Conservation (phyloP, 2,797 vertebrate genomes). For the Platalea minor region DNA sequence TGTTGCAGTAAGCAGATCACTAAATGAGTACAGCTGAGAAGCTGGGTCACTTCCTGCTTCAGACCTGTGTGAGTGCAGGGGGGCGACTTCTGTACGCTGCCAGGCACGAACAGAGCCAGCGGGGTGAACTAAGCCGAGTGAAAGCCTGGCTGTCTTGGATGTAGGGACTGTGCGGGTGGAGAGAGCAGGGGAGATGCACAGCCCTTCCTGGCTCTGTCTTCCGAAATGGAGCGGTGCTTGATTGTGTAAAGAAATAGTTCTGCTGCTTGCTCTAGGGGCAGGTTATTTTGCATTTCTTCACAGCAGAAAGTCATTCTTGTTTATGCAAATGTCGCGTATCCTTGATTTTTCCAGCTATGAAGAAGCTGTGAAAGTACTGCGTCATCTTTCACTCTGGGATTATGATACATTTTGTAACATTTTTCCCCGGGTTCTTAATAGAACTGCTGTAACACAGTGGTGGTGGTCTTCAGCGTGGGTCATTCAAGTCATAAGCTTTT, state of each 20-base stretch:
- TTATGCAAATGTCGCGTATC: background rate
- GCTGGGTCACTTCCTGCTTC: conserved; percentile 77
- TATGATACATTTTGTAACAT: background rate
- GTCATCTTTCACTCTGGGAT: background rate
- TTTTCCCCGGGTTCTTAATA: background rate
- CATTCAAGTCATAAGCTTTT: background rate
- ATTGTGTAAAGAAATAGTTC: conserved; percentile 54
- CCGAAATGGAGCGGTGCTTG: background rate
- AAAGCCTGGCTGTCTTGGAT: conserved; percentile 45
- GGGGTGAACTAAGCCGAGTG: conserved; percentile 23
- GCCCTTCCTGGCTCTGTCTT: conserved; percentile 5
- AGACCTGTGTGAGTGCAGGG: conserved; percentile 3
- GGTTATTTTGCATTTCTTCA: conserved; percentile 67
- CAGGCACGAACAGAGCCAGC: background rate
- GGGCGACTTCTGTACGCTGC: conserved; percentile 36
- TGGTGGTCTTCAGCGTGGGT: background rate
- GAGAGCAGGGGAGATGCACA: conserved; percentile 14
- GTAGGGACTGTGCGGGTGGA: conserved; percentile 12
- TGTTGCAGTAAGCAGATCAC: conserved; percentile 58
- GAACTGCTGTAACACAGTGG: background rate
- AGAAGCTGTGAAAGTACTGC: background rate
- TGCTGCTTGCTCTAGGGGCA: conserved; percentile 45
- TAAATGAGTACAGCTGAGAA: conserved; percentile 65
- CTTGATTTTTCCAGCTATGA: conserved; percentile 24
- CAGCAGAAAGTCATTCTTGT: conserved; percentile 38